Evolutionary conservation across 1,140 invertebrate genomes (phyloP).

Genomic region (Drosophila baimaii): DNA sequence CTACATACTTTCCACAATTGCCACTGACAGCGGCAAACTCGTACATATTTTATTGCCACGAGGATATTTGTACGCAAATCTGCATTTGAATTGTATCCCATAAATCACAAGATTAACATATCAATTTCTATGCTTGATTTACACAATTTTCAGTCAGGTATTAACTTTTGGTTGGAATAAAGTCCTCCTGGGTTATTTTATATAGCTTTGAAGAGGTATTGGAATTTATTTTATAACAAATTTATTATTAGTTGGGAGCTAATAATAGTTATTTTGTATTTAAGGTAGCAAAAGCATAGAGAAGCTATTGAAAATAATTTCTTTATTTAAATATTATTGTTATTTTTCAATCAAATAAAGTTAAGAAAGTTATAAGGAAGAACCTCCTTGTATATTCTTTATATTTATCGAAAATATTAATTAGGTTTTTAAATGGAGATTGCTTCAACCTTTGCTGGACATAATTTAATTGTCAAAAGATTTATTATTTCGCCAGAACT

Average conservation of each 20-base stretch:
- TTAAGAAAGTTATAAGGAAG: too few species aligned
- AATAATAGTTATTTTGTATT: background rate
- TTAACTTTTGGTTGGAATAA: background rate
- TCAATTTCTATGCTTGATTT: slow-evolving; percentile 31
- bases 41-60: slow-evolving; percentile 40
- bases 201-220: background rate
- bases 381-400: too few species aligned
- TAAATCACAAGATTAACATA: slow-evolving; percentile 40
- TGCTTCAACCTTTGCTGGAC: background rate
- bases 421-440: too few species aligned
- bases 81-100: slow-evolving; percentile 38
- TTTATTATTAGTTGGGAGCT: background rate
- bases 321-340: too few species aligned
- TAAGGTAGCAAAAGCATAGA: too few species aligned
- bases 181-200: background rate
- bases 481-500: background rate
- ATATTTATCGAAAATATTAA: background rate
- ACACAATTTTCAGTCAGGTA: slow-evolving; percentile 13
- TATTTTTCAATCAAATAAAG: too few species aligned
- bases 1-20: slow-evolving; percentile 19
- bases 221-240: background rate
- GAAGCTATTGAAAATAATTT: too few species aligned
- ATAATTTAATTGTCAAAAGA: background rate
- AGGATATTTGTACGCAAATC: slow-evolving; percentile 41
- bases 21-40: slow-evolving; percentile 17